Base-by-base conservation (phyloP, 30 jellyfish, hydroid and myxozoan genomes). In the Chrysaora quinquecirrha region DNA sequence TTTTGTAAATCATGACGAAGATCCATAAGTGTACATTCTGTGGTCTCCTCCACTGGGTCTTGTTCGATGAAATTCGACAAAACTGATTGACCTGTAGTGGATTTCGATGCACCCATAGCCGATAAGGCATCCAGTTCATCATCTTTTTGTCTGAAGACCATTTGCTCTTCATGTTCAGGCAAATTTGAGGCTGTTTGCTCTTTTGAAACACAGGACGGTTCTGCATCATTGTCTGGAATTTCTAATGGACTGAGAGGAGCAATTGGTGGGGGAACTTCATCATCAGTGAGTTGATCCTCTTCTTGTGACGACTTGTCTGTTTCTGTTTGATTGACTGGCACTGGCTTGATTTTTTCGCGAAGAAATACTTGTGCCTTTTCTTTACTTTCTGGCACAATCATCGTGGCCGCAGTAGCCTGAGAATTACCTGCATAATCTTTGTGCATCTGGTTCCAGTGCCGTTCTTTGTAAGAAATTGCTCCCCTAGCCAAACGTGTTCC, bases 361-460 rank as follows among this genome's bases (percentile, higher is more conserved):
- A 52, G 68, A 52, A 52, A 52, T 52, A 52, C 68, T 52, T 52
- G 68, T 52, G 68, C 68, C 68, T 25, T 52, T 52, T 52, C 27
- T 12, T 52, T 52, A 52, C 19, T 52, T 52, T 52, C 68, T 52
- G 68, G 68, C 68, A 52, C 68, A 19, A 52, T 52, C 68, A 52
- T 52, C 68, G 68, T 52, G 68, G 68, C 68, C 68, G 68, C 68
- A 52, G 68, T 52, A 52, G 24, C 29, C 68, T 52, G 9, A 52
- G 68, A 52, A 52, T 52, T 52, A 52, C 68, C 6, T 12, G 68
- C 68, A 52, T 52, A 52, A 52, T 52, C 68, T 52, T 52, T 52
- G 68, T 52, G 68, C 68, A 52, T 52, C 68, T 52, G 68, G 68
- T 52, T 52, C 68, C 68, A 52, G 29, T 52, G 68, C 68, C 68